Evolutionary conservation across 2,888 invertebrate genomes (phyloP).

Genomic region (Eilema caniola): DNA sequence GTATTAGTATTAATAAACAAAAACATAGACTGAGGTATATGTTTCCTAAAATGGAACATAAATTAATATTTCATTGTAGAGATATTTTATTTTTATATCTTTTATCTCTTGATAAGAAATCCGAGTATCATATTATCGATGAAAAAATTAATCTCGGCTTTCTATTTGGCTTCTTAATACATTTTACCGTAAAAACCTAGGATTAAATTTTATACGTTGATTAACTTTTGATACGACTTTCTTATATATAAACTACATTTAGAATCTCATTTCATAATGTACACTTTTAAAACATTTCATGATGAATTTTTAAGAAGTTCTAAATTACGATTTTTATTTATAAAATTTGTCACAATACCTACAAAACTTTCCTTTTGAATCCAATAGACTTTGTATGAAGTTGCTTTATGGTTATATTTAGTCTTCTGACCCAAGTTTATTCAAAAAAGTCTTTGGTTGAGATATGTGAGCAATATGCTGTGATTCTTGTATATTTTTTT

Average conservation of each 20-base stretch:
- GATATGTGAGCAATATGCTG: too few relatives aligned
- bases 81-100: background rate
- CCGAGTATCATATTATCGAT: background rate
- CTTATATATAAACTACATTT: background rate
- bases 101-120: slow-evolving; percentile 3
- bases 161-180: slow-evolving; percentile 9
- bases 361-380: slow-evolving; percentile 30
- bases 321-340: slow-evolving; percentile 64
- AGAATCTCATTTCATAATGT: background rate
- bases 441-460: too few relatives aligned
- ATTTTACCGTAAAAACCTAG: background rate
- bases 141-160: background rate
- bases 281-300: background rate
- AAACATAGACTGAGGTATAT: background rate
- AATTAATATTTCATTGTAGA: background rate
- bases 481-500: too few relatives aligned
- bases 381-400: too few relatives aligned
- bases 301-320: slow-evolving; percentile 33
- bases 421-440: too few relatives aligned
- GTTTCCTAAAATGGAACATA: background rate
- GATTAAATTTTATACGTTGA: background rate
- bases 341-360: slow-evolving; percentile 60
- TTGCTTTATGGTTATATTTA: too few relatives aligned
- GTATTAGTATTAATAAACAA: too few relatives aligned
- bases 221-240: slow-evolving; percentile 9